phyloP scores from a whole-genome alignment of 2,797 vertebrate genomes.

The Notolepis coatsorum region DNA sequence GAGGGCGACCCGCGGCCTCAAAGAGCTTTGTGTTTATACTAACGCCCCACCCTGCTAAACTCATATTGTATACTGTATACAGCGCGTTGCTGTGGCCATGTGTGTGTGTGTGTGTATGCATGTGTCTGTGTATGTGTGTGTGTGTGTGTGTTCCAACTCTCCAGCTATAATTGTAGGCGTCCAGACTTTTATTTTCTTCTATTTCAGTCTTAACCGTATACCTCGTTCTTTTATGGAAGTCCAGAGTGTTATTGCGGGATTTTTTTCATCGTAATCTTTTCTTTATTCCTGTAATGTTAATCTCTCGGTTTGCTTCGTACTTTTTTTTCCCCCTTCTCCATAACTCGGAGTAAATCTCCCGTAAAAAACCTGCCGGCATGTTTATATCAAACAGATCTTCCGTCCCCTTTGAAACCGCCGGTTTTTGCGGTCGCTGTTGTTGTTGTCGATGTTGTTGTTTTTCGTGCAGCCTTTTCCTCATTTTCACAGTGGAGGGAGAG shows the following conservation, averaged over 20 bases:
- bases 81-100: not conserved
- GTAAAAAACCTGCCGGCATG: constrained; percentile 72
- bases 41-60: constrained; percentile 19
- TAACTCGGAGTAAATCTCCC: constrained; percentile 74
- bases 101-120: constrained; percentile 9
- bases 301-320: constrained; percentile 66
- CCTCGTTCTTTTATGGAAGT: constrained; percentile 62
- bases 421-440: not conserved
- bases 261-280: constrained; percentile 75
- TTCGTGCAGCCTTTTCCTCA: constrained; percentile 44
- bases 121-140: constrained; percentile 1
- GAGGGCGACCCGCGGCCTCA: not conserved
- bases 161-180: constrained; percentile 37
- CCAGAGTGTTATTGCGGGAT: constrained; percentile 71
- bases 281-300: constrained; percentile 68
- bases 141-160: constrained; percentile 23
- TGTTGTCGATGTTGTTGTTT: not conserved
- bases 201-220: constrained; percentile 17
- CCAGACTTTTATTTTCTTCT: constrained; percentile 15
- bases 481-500: constrained; percentile 35
- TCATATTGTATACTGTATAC: constrained; percentile 15
- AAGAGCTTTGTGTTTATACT: not conserved
- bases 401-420: constrained; percentile 60
- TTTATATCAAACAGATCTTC: constrained; percentile 75
- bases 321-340: no score